These are phyloP conservation scores for Grallaria varia DNA, from an alignment of 2,113 vertebrate species.

Conservation along the genomic window DNA sequence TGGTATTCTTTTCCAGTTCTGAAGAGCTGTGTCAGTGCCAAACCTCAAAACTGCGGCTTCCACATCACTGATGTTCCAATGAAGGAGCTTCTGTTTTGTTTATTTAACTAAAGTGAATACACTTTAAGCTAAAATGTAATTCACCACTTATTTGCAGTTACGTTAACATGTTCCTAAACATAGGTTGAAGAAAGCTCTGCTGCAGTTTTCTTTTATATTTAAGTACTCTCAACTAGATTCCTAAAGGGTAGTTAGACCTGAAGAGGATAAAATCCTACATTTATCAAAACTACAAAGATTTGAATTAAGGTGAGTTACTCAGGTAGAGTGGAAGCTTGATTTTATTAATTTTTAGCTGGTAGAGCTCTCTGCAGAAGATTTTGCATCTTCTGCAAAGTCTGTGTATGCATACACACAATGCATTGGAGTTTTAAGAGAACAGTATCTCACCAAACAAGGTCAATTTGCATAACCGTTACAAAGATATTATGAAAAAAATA, in stretches of 20 bases:
- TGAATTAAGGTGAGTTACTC: not conserved
- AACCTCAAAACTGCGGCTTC: not conserved
- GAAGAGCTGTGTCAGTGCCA: not conserved
- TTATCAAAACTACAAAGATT: not conserved
- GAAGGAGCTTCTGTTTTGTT: not conserved
- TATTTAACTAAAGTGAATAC: not conserved
- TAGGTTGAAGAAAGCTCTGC: not conserved
- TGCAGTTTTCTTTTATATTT: not conserved
- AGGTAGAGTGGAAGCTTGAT: not conserved
- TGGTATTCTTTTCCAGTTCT: not conserved
- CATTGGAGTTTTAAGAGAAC: not conserved
- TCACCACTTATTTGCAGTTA: not conserved
- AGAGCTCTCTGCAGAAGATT: not conserved
- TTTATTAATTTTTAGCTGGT: not conserved
- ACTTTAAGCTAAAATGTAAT: not conserved
- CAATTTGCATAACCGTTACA: not conserved
- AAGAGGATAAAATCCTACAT: not conserved
- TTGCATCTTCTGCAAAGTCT: not conserved
- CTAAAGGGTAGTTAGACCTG: not conserved
- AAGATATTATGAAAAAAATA: not conserved
- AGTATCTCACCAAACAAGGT: not conserved
- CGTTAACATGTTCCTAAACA: not conserved
- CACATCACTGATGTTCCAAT: not conserved
- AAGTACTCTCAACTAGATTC: not conserved
- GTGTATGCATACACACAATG: accelerated